These are phyloP conservation scores for Hirtodrosophila alboralis DNA, from an alignment of 2,888 invertebrate species.

Conservation along the genomic window DNA sequence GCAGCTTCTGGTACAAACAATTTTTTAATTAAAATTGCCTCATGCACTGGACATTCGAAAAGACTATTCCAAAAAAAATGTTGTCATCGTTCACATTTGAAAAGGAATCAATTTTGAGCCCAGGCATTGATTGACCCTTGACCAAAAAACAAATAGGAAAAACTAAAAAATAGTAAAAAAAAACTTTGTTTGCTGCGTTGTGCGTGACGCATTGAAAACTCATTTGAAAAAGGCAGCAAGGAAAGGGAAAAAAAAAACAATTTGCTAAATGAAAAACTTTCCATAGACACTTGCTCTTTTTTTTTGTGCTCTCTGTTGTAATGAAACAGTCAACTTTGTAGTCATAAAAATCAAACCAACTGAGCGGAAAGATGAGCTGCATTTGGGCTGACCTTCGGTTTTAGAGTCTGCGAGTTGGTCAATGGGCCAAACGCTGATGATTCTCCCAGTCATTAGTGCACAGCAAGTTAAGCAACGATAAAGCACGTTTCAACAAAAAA, in stretches of 20 bases:
- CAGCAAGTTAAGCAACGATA: conserved; percentile 23
- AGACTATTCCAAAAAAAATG: conserved; percentile 42
- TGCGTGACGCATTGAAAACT: conserved; percentile 69
- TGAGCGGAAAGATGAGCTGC: conserved; percentile 46
- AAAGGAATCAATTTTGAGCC: conserved; percentile 53
- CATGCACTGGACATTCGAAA: conserved; percentile 5
- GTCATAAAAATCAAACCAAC: conserved; percentile 14
- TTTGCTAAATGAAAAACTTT: conserved; percentile 45
- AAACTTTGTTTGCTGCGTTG: conserved; percentile 51
- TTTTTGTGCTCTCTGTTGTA: conserved; percentile 29
- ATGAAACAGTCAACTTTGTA: conserved; percentile 47
- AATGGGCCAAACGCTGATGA: conserved; percentile 48
- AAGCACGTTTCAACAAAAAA: conserved; percentile 1
- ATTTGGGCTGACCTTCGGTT: conserved; percentile 51
- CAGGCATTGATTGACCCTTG: conserved; percentile 65
- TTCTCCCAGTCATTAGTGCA: conserved; percentile 56
- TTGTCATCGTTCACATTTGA: conserved; percentile 49
- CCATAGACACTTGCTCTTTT: conserved; percentile 16
- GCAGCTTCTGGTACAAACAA: conserved; percentile 21
- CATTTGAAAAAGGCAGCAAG: conserved; percentile 52
- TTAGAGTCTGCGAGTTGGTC: conserved; percentile 43
- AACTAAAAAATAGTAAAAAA: conserved; percentile 4
- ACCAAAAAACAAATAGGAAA: conserved; percentile 12
- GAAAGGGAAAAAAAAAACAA: too few species aligned
- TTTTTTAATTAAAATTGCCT: conserved; percentile 34